Conservation (phyloP, 1,140 invertebrate species). For the Lordiphosa stackelbergi region DNA sequence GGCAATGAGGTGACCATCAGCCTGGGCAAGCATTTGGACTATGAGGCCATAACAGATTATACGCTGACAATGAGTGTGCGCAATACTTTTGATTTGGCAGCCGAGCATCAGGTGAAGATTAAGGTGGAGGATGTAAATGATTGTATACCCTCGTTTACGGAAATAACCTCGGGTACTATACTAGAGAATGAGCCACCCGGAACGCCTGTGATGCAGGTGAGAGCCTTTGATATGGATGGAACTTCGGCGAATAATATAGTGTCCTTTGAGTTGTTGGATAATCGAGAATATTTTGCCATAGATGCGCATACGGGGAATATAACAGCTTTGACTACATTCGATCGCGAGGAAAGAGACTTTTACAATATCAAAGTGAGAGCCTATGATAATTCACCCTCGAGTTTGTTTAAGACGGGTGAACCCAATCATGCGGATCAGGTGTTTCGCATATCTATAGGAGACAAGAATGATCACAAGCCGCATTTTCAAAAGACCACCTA, state of each 20-base stretch:
- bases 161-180: constrained; percentile 87
- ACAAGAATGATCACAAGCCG: constrained; percentile 93
- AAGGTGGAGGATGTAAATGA: constrained; percentile 91
- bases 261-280: constrained; percentile 85
- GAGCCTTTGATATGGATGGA: constrained; percentile 91
- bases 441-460: constrained; percentile 91
- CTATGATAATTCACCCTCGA: constrained; percentile 90
- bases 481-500: constrained; percentile 86
- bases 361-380: constrained; percentile 92
- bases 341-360: constrained; percentile 86
- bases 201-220: constrained; percentile 89
- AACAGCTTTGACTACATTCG: constrained; percentile 86
- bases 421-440: constrained; percentile 86
- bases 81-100: constrained; percentile 88
- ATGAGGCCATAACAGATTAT: constrained; percentile 89
- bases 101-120: constrained; percentile 87
- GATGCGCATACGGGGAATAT: constrained; percentile 90
- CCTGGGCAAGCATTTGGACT: constrained; percentile 86
- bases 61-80: constrained; percentile 88
- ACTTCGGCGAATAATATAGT: constrained; percentile 89
- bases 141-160: constrained; percentile 89
- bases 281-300: constrained; percentile 85
- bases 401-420: constrained; percentile 82
- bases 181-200: constrained; percentile 89
- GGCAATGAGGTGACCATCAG: constrained; percentile 85